Evolutionary conservation across 2,113 vertebrate species (phyloP).

Genomic region (Erinaceus europaeus): DNA sequence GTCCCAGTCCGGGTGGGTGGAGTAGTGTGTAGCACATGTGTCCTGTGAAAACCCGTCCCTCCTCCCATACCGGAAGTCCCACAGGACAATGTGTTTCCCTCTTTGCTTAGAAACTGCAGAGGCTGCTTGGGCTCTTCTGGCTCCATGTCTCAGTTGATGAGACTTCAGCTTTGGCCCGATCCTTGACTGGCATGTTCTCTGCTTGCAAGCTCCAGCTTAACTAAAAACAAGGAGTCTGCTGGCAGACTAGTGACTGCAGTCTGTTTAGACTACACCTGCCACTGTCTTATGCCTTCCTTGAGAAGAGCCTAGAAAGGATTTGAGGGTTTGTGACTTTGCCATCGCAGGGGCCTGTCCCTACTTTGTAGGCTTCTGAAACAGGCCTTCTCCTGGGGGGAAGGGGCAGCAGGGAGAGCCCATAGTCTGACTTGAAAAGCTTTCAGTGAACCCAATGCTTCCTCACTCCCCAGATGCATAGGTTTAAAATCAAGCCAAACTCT

Average conservation of each 20-base stretch:
- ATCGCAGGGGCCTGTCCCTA: no score
- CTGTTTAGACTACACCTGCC: background rate
- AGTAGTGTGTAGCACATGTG: background rate
- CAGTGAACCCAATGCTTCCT: constrained; percentile 1
- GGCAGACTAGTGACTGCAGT: background rate
- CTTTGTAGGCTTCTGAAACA: no score
- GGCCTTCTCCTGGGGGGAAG: background rate
- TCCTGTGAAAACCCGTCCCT: background rate
- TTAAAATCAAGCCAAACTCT: no score
- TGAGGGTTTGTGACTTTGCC: background rate
- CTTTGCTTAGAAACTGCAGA: background rate
- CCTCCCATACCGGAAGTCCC: background rate
- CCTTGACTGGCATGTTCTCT: background rate
- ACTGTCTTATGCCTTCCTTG: no score
- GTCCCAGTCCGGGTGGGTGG: background rate
- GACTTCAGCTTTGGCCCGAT: background rate
- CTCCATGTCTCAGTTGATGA: background rate
- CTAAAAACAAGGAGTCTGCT: background rate
- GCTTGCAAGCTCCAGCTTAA: background rate
- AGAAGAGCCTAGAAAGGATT: background rate
- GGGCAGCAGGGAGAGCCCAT: background rate
- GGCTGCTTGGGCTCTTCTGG: background rate
- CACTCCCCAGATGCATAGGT: no score
- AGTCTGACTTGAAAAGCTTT: constrained; percentile 36
- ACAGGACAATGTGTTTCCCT: background rate